Conservation (phyloP, 2,113 vertebrate genomes). For the Ammodytes dubius region DNA sequence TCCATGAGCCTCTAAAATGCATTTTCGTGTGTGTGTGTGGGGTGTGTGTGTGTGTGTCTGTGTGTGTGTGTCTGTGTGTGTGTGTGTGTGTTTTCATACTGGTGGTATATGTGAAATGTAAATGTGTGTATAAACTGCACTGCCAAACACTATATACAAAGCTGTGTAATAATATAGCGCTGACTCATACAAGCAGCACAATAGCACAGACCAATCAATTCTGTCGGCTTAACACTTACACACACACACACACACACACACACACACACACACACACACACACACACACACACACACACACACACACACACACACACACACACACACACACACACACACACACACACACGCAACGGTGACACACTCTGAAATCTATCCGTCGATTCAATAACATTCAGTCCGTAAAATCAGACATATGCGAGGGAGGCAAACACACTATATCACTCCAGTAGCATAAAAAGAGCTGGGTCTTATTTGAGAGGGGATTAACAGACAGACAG, state of each 20-base stretch:
- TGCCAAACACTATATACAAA: conserved; percentile 1
- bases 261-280: too few species aligned
- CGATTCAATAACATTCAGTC: background rate
- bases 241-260: too few species aligned
- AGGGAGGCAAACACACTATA: background rate
- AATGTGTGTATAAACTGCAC: conserved; percentile 2
- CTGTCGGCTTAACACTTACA: background rate
- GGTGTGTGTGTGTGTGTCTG: too few species aligned
- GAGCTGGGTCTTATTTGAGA: background rate
- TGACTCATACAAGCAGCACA: background rate
- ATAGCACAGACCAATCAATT: background rate
- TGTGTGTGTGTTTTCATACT: background rate
- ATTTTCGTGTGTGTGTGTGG: too few species aligned
- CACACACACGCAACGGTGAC: background rate
- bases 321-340: too few species aligned
- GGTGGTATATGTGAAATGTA: background rate
- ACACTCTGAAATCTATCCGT: conserved; percentile 16
- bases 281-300: background rate
- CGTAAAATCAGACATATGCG: conserved; percentile 24
- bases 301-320: background rate
- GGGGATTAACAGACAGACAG: conserved; percentile 9
- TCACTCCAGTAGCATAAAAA: background rate
- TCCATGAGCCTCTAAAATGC: too few species aligned
- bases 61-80: too few species aligned
- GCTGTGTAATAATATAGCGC: background rate